phyloP scores from a whole-genome alignment of 1,140 invertebrate genomes.

The Trichonephila clavipes region DNA sequence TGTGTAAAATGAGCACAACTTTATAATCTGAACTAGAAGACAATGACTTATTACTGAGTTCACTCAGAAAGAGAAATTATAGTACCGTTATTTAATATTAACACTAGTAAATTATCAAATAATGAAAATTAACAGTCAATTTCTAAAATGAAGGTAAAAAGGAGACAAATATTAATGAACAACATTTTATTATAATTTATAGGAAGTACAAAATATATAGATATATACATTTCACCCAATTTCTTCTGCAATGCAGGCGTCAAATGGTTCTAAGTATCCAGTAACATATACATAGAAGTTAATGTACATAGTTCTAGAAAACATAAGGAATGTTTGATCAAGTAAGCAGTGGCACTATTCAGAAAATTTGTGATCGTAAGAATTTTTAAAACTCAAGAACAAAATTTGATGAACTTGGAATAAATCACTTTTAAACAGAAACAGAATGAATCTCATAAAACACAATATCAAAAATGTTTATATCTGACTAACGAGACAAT shows the following conservation, averaged over 20 bases:
- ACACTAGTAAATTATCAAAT: no score
- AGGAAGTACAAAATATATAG: conserved; percentile 72
- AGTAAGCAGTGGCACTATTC: conserved; percentile 29
- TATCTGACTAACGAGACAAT: not conserved
- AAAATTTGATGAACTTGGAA: no score
- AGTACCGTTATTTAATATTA: no score
- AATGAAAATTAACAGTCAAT: not conserved
- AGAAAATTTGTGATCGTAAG: not conserved
- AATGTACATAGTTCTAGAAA: conserved; percentile 33
- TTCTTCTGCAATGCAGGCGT: conserved; percentile 76
- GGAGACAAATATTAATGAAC: conserved; percentile 21
- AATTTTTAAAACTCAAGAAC: not conserved
- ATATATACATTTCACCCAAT: conserved; percentile 56
- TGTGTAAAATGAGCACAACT: no score
- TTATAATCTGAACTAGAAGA: no score
- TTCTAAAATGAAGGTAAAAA: not conserved
- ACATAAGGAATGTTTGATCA: conserved; percentile 52
- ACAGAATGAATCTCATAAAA: no score
- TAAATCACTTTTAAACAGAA: no score
- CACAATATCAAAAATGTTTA: no score
- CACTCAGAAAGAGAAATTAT: no score
- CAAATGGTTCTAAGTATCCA: conserved; percentile 38
- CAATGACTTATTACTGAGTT: no score
- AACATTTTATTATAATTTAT: conserved; percentile 75
- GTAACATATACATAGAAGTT: not conserved